phyloP scores from a whole-genome alignment of 2,113 vertebrate species.

The Macrotis lagotis region DNA sequence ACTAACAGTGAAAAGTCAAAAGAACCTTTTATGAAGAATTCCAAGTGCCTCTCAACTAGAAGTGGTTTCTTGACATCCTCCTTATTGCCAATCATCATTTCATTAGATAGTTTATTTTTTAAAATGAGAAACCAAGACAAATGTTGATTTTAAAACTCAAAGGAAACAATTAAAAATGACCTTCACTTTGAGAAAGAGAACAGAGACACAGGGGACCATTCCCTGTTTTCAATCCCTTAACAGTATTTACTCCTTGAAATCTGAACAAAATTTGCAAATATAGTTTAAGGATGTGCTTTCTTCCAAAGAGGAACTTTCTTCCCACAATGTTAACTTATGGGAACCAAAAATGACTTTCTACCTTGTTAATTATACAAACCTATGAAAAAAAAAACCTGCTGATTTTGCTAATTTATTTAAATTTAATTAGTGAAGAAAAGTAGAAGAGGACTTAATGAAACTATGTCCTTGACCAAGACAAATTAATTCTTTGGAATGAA shows the following conservation, averaged over 20 bases:
- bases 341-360: conserved; percentile 37
- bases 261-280: neutral
- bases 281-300: conserved; percentile 34
- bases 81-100: neutral
- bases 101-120: conserved; percentile 21
- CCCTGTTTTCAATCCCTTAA: neutral
- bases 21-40: neutral
- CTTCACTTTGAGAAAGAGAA: conserved; percentile 39
- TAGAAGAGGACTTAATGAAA: neutral
- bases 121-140: neutral
- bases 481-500: neutral
- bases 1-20: too few species aligned
- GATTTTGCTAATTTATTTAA: conserved; percentile 61
- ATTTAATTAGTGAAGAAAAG: neutral
- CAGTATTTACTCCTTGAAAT: conserved; percentile 10
- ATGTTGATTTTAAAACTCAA: conserved; percentile 35
- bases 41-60: neutral
- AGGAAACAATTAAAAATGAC: conserved; percentile 56
- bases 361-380: conserved; percentile 37
- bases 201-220: neutral
- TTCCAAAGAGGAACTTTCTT: conserved; percentile 42
- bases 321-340: conserved; percentile 23
- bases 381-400: conserved; percentile 22
- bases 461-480: neutral
- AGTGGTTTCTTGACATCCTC: neutral